Base-by-base conservation (phyloP, 2,888 invertebrate genomes). In the Stenolophus ochropezus region DNA sequence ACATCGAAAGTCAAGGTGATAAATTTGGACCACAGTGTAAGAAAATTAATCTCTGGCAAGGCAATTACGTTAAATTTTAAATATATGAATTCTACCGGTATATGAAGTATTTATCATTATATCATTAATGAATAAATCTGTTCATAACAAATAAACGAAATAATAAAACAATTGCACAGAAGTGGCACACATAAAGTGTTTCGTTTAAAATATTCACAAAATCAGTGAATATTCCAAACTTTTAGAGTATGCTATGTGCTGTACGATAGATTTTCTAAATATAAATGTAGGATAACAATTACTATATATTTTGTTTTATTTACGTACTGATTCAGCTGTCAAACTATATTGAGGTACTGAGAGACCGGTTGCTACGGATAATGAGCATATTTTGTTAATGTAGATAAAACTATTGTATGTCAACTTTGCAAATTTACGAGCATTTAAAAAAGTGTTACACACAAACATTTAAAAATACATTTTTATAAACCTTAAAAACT, bases 381-480 rank as follows among this genome's bases (percentile, higher is more conserved):
- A 16, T 75, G 49, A 23, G 27, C 51, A 47, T 51, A 47, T 71
- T 33, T 42, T 73, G 83, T 81, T 51, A 81, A 73, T 82, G 80
- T 81, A 82, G 79, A 14, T 71, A 80, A 80, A 83, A 82, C 76
- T 82, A 71, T 83, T 83, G 82, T 74, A 79, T 85, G 84, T 85
- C 85, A 84, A 85, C 85, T 85, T 86, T 87, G 86, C 86, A 84
- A 85, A 85, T 83, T 84, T 84, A 84, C 84, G 89, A 89, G 89
- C 89, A 81, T 74, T 81, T 42, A 87, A 86, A 88, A 88, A 88
- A 88, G 88, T 89, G 88, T 88, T 86, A 89, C 89, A 89, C 89
- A 88, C 89, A 89, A 89, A 89, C 88, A 89, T 89, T 89, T 87
- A 89, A 89, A 89, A 89, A 86, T 87, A 87, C 89, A 88, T 87